Evolutionary conservation across 2,113 vertebrate genomes (phyloP), one percentile per base, ranked within the genome.

Genomic region (Crotophaga sulcirostris): DNA sequence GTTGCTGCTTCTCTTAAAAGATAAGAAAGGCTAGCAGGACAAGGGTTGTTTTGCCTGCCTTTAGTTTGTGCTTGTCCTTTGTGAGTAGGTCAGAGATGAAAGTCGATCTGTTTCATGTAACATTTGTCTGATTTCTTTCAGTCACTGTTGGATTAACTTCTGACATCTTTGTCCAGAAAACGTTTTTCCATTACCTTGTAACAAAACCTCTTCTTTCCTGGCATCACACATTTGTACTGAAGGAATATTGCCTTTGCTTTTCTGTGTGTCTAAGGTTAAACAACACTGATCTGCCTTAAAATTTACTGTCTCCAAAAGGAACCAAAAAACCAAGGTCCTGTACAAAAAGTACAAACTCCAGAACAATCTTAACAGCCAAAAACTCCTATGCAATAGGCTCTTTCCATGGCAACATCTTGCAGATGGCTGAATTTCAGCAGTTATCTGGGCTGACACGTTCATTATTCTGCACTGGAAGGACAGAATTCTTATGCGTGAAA

Each of bases 101-200:
- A 92, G 60, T 13, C 75, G 52, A 78, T 87, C 83, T 79, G 17
- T 58, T 96, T 88, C 2, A 0, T 96, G 80, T 82, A 90, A 87
- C 69, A 42, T 93, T 90, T 84, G 36, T 89, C 85, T 92, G 83
- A 94, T 86, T 96, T 93, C 88, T 90, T 90, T 94, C 88, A 60
- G 60, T 45, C 31, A 3, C 4, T 68, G n/a, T 80, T 70, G 68
- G 90, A 95, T 92, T 86, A 86, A 19, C 28, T 84, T 55, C 76
- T 94, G 64, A 68, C 76, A 75, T 94, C 87, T 88, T 94, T 83
- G 62, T 72, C 73, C 92, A 93, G 79, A 93, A 90, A 92, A 64
- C 49, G 21, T 16, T 4, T 83, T 94, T 91, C 81, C 76, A 87
- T 82, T 69, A 47, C 69, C 28, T 58, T 93, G 79, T 60, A 81